phyloP scores from a whole-genome alignment of 1,140 invertebrate species.

The Goniozus legneri region DNA sequence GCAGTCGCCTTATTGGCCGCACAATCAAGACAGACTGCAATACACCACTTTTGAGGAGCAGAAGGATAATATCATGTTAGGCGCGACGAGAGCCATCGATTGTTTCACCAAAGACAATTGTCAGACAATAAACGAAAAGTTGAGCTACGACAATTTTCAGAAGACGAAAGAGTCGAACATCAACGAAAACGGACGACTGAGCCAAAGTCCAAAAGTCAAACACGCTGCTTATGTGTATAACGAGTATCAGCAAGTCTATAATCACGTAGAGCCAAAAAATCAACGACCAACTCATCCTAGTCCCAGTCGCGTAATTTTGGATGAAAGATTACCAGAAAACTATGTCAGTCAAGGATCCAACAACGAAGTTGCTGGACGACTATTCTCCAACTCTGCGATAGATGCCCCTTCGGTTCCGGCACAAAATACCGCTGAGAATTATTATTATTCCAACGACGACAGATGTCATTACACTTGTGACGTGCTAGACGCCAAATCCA shows the following conservation, averaged over 20 bases:
- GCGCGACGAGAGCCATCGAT: conserved; percentile 20
- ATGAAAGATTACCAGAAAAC: conserved; percentile 28
- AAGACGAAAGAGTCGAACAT: conserved; percentile 18
- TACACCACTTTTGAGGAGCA: conserved; percentile 31
- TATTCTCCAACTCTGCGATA: conserved; percentile 24
- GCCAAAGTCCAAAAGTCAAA: conserved; percentile 24
- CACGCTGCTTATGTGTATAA: conserved; percentile 22
- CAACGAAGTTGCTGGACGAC: conserved; percentile 24
- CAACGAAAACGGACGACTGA: conserved; percentile 12
- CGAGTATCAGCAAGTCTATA: conserved; percentile 33
- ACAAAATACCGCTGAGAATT: conserved; percentile 39
- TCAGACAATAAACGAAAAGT: conserved; percentile 7
- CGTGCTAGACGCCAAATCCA: conserved; percentile 40
- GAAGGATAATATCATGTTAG: conserved; percentile 25
- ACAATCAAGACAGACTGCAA: conserved; percentile 26
- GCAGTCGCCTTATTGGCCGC: conserved; percentile 15
- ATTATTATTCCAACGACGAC: conserved; percentile 41
- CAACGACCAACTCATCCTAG: conserved; percentile 17
- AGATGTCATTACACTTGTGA: conserved; percentile 49
- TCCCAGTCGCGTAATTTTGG: conserved; percentile 10
- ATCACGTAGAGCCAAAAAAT: conserved; percentile 23
- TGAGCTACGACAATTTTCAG: conserved; percentile 7
- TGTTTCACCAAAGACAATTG: conserved; percentile 30
- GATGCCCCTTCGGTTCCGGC: conserved; percentile 23
- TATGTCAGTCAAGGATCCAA: conserved; percentile 30